Base-by-base conservation (phyloP, 2,888 invertebrate species). In the Drosophila prolongata region DNA sequence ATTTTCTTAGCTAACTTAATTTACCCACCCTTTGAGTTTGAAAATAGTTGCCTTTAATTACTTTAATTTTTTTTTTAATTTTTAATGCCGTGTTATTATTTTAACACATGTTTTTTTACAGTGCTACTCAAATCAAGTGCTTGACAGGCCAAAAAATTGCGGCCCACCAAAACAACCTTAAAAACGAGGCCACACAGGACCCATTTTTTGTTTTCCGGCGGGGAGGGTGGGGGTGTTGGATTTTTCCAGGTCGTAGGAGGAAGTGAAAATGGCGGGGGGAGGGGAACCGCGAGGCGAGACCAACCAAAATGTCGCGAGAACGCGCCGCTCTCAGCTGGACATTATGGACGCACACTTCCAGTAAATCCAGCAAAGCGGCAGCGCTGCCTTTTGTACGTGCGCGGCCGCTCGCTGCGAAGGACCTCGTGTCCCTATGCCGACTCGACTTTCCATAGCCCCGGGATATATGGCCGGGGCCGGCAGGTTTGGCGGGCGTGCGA, bases 271-370 rank as follows among this genome's bases (percentile, higher is more conserved):
- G n/a, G n/a, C 16, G 34, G 9, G 30, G 8, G 8, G 42, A 34
- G 30, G 34, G 30, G 37, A 59, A 47, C 46, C 30, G 30, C 46
- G 30, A 30, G 61, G 46, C 47, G 54, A 65, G 65, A 65, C 85
- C 87, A 90, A 84, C 81, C 80, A 80, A 84, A 90, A 77, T 77
- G 82, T 83, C 89, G 90, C 90, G 85, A 85, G 67, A 67, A 82
- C 82, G 64, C 75, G 82, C 78, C 82, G 65, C 85, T 65, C 85
- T 59, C 79, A 62, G 72, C 73, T 56, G 62, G 68, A 38, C 60
- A 52, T 42, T 5, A 27, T 40, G 30, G 46, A 53, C n/a, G 66
- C 68, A 68, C 67, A 68, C 67, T 68, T 67, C 67, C 66, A 66
- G 47, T 66, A 66, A 65, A 65, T 64, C 61, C 61, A 52, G 73